phyloP scores from a whole-genome alignment of 2,113 vertebrate genomes.

The Macaca mulatta region DNA sequence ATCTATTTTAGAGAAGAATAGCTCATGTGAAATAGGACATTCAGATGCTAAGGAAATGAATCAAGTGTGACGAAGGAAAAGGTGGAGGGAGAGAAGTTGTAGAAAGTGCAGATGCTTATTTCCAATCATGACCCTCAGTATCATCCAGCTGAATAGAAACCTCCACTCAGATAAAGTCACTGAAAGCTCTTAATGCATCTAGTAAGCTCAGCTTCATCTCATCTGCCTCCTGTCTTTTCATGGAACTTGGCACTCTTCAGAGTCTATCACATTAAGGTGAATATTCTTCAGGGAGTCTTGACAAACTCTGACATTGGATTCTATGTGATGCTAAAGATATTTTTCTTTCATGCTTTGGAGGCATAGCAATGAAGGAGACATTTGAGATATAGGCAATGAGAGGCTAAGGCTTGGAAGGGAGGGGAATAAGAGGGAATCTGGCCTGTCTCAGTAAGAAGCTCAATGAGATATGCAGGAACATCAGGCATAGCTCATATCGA shows the following conservation, averaged over 20 bases:
- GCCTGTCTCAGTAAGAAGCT: not conserved
- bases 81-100: not conserved
- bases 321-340: not conserved
- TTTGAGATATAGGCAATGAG: not conserved
- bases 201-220: not conserved
- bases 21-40: not conserved
- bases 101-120: not conserved
- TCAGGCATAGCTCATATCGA: not conserved
- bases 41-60: not conserved
- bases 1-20: slow-evolving; percentile 24
- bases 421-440: not conserved
- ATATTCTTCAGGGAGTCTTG: not conserved
- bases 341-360: not conserved
- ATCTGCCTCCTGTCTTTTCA: not conserved
- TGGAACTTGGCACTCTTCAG: not conserved
- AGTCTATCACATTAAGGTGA: not conserved
- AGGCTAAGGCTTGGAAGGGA: not conserved
- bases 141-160: not conserved
- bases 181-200: not conserved
- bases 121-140: not conserved
- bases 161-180: not conserved
- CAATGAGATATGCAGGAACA: not conserved
- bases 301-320: not conserved
- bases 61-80: not conserved
- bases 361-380: not conserved